Percentiles rank a stretch among this genome's conserved stretches.
Evolutionary conservation across 2,888 invertebrate genomes (phyloP).

Genomic region (Hirudinaria manillensis): DNA sequence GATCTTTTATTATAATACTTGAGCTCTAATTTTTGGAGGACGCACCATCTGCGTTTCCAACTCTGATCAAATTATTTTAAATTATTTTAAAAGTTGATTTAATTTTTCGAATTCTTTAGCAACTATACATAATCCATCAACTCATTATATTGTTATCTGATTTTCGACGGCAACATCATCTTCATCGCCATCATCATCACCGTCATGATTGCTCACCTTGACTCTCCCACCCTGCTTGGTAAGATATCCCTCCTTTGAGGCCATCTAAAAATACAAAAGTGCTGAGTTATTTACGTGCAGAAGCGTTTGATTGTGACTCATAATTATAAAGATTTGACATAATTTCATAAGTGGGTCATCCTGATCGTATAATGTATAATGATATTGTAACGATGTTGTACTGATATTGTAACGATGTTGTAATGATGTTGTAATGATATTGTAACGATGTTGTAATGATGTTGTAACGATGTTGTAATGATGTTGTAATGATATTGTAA

Average conservation of each 20-base stretch:
- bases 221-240: constrained; percentile 47
- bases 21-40: constrained; percentile 46
- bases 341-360: too few relatives aligned
- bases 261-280: constrained; percentile 42
- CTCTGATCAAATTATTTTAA: constrained; percentile 38
- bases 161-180: neutral
- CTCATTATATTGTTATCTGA: neutral
- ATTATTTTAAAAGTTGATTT: neutral
- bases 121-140: neutral
- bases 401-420: too few relatives aligned
- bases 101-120: neutral
- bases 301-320: neutral
- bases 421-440: too few relatives aligned
- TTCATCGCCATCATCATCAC: too few relatives aligned
- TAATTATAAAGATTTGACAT: neutral
- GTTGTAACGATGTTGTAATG: too few relatives aligned
- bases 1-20: constrained; percentile 47
- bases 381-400: too few relatives aligned
- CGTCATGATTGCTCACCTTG: constrained; percentile 41
- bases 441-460: too few relatives aligned
- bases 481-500: too few relatives aligned
- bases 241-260: constrained; percentile 49
- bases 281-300: neutral
- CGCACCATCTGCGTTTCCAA: constrained; percentile 49
- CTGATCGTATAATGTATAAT: too few relatives aligned